Percentiles rank a stretch among this genome's conserved stretches.
phyloP scores from a whole-genome alignment of 2,797 vertebrate genomes.

The Emys orbicularis region DNA sequence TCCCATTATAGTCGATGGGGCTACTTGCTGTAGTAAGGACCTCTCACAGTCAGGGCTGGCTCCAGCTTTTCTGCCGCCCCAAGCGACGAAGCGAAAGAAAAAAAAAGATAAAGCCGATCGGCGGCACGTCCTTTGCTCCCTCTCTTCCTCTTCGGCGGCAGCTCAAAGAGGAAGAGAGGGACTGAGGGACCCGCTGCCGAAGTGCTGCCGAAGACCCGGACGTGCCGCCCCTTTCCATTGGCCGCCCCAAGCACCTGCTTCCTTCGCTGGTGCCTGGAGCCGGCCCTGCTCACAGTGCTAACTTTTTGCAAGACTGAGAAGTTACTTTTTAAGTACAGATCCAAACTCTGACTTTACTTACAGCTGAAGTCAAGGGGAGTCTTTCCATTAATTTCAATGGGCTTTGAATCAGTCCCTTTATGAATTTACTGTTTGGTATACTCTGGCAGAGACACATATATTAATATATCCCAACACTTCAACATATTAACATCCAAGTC shows the following conservation, averaged over 20 bases:
- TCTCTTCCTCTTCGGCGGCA: no score
- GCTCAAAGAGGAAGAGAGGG: no score
- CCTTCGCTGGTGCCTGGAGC: no score
- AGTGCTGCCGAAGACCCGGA: no score
- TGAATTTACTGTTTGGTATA: background rate
- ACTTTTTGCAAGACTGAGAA: fast-evolving
- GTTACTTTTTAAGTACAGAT: background rate
- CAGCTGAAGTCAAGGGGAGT: background rate
- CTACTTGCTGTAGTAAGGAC: background rate
- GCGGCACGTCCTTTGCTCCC: no score
- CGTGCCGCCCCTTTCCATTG: no score
- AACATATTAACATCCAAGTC: background rate
- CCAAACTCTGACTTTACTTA: background rate
- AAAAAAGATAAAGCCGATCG: no score
- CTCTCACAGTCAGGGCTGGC: background rate
- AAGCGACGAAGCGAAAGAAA: no score
- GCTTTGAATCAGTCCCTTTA: background rate
- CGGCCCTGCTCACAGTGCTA: no score
- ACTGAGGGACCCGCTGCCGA: no score
- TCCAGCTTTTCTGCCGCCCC: no score
- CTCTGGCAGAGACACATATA: background rate
- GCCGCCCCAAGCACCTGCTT: no score
- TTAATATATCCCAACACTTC: background rate
- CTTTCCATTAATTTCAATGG: background rate
- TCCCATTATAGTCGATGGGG: background rate